Evolutionary conservation across 2,113 vertebrate species (phyloP).

Genomic region (Butastur rufipennis): DNA sequence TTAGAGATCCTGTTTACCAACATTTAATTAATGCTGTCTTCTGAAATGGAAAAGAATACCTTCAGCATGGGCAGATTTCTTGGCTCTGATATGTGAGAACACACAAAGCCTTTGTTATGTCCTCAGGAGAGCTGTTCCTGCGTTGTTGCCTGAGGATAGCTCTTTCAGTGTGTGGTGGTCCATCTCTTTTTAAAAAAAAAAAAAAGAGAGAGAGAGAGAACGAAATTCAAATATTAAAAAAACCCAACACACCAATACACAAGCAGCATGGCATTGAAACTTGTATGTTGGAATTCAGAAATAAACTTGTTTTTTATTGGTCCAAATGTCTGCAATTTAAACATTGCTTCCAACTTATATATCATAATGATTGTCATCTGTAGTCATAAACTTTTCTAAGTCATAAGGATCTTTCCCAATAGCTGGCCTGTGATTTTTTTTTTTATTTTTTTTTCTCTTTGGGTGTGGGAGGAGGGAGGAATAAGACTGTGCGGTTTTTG

Average conservation of each 20-base stretch:
- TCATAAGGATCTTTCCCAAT: not conserved
- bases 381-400: not conserved
- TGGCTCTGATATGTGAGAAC: not conserved
- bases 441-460: not conserved
- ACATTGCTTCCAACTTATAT: not conserved
- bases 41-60: not conserved
- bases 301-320: not conserved
- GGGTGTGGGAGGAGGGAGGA: not conserved
- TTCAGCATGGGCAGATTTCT: not conserved
- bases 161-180: not conserved
- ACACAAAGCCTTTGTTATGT: conserved; percentile 17
- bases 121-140: not conserved
- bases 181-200: not conserved
- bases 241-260: not conserved
- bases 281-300: not conserved
- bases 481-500: not conserved
- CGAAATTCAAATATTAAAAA: not conserved
- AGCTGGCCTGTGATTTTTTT: not conserved
- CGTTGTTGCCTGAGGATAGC: not conserved
- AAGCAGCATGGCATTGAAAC: not conserved
- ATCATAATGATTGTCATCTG: not conserved
- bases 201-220: not conserved
- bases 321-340: not conserved
- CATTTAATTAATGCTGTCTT: conserved; percentile 6
- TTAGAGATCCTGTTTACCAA: not conserved